Evolutionary conservation across 2,797 vertebrate species (phyloP).

Genomic region (Iguana delicatissima): DNA sequence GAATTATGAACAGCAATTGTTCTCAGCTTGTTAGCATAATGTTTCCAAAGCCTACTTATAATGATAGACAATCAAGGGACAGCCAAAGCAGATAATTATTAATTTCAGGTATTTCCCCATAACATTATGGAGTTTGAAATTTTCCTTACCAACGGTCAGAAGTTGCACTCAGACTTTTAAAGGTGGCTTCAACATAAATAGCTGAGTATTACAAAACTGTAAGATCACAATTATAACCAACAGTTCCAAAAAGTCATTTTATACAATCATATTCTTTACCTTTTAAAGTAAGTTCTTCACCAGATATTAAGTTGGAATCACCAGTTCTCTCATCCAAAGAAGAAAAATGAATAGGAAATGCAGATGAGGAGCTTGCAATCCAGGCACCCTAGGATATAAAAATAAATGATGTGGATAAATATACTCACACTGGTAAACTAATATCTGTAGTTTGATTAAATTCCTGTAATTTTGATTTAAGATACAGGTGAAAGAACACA

Average conservation of each 20-base stretch:
- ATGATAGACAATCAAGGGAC: background rate
- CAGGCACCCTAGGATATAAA: slow-evolving; percentile 61
- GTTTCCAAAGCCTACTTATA: background rate
- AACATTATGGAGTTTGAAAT: background rate
- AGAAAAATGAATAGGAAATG: slow-evolving; percentile 68
- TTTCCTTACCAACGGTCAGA: background rate
- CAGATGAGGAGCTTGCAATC: slow-evolving; percentile 58
- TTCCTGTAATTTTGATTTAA: background rate
- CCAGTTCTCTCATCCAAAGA: slow-evolving; percentile 72
- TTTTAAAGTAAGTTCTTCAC: slow-evolving; percentile 70
- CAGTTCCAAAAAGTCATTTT: background rate
- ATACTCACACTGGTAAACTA: background rate
- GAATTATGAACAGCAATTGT: background rate
- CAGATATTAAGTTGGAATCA: slow-evolving; percentile 66
- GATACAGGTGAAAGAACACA: background rate
- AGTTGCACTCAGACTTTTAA: slow-evolving; percentile 12
- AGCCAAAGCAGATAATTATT: background rate
- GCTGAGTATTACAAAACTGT: background rate
- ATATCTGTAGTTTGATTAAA: background rate
- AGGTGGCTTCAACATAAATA: background rate
- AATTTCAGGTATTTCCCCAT: background rate
- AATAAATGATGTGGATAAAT: background rate
- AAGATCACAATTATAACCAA: background rate
- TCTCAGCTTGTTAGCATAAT: background rate
- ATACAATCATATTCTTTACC: slow-evolving; percentile 69